phyloP scores from a whole-genome alignment of 2,797 vertebrate genomes.

The Propithecus perrieri region DNA sequence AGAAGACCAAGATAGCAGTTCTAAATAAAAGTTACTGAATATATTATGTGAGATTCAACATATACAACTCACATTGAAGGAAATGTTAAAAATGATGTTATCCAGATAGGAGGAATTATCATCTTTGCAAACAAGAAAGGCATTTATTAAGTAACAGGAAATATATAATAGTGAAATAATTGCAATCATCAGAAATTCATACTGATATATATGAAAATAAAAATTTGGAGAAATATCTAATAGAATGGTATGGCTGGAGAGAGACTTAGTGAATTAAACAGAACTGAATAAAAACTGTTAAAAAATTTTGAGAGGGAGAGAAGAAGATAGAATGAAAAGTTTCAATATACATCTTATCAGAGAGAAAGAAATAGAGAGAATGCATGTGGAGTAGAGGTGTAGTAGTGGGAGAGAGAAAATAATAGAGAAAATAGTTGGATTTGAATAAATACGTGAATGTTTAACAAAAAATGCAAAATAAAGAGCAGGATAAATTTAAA shows the following conservation, averaged over 20 bases:
- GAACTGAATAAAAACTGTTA: not conserved
- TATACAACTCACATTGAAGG: not conserved
- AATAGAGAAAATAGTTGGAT: not conserved
- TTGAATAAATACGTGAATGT: not conserved
- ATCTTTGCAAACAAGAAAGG: not conserved
- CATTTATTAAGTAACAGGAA: not conserved
- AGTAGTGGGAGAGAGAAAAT: not conserved
- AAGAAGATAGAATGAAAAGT: not conserved
- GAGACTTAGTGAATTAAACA: not conserved
- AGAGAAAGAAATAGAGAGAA: not conserved
- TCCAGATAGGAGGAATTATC: not conserved
- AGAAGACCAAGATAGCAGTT: not conserved
- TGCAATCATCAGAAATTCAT: not conserved
- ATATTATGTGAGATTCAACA: not conserved
- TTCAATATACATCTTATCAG: not conserved
- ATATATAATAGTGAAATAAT: not conserved
- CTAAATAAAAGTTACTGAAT: not conserved
- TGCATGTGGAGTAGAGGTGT: not conserved
- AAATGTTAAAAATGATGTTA: not conserved
- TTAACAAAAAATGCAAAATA: not conserved
- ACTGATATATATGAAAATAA: not conserved
- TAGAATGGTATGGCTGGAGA: not conserved
- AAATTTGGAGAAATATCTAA: not conserved
- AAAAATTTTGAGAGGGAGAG: not conserved
- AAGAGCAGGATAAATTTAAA: not conserved